Conservation (phyloP, 2,888 invertebrate genomes). For the Xestia xanthographa region DNA sequence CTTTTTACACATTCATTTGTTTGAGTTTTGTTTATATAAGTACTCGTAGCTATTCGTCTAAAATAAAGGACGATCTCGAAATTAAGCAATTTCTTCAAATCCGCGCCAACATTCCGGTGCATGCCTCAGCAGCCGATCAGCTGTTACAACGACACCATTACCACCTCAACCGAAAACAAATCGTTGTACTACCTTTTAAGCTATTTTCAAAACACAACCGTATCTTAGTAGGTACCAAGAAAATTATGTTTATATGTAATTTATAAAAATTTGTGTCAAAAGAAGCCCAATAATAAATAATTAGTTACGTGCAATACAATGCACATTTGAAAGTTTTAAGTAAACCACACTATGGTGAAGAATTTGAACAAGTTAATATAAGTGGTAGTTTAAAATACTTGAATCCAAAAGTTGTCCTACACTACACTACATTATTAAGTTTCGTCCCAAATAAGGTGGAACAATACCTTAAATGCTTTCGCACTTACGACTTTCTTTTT, state of each 20-base stretch:
- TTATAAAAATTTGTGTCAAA: not conserved
- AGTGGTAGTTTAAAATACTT: conserved; percentile 19
- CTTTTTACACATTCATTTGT: not conserved
- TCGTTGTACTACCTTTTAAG: not conserved
- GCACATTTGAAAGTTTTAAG: conserved; percentile 27
- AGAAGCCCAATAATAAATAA: not conserved
- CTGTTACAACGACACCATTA: not conserved
- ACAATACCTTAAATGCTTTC: conserved; percentile 28
- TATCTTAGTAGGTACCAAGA: not conserved
- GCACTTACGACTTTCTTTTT: conserved; percentile 15
- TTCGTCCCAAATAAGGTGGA: conserved; percentile 29
- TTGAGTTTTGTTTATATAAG: not conserved
- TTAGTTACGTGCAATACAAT: not conserved
- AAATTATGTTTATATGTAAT: not conserved
- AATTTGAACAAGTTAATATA: conserved; percentile 9
- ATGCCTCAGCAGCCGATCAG: not conserved
- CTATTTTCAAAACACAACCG: not conserved
- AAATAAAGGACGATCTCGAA: not conserved
- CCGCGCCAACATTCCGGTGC: not conserved
- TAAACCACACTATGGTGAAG: conserved; percentile 7
- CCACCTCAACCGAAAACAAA: too few species aligned
- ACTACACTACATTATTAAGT: conserved; percentile 34
- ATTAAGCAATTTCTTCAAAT: not conserved
- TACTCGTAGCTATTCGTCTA: not conserved
- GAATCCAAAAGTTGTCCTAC: conserved; percentile 40